These are phyloP conservation scores for Ridgeia piscesae DNA, from an alignment of 1,140 invertebrate species.

Conservation along the genomic window DNA sequence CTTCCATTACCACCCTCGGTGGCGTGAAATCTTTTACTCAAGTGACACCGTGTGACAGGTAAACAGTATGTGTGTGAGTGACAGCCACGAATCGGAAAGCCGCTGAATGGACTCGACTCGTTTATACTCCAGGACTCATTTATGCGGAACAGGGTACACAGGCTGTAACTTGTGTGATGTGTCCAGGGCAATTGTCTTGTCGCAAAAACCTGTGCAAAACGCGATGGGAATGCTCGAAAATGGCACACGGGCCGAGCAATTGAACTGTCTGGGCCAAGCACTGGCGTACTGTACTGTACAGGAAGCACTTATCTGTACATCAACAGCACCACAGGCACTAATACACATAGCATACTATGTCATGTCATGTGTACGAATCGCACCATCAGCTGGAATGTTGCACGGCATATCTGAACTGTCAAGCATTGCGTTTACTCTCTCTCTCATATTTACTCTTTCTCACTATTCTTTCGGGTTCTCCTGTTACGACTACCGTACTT, in stretches of 20 bases:
- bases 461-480: neutral
- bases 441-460: neutral
- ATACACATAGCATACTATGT: neutral
- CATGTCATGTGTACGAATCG: neutral
- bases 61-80: neutral
- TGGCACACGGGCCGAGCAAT: neutral
- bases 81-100: neutral
- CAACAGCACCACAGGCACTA: neutral
- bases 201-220: neutral
- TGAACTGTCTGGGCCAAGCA: neutral
- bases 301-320: neutral
- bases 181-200: neutral
- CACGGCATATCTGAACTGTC: neutral
- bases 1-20: neutral
- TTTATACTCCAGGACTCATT: too few relatives aligned
- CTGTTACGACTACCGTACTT: neutral
- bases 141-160: neutral
- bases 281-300: neutral
- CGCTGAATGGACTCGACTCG: neutral
- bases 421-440: neutral
- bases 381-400: neutral
- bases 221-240: neutral
- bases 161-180: neutral
- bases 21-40: neutral
- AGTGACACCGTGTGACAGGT: neutral